Percentiles rank a stretch among this genome's conserved stretches.
These are phyloP conservation scores for Chrysolina oricalcia DNA, from an alignment of 2,888 invertebrate species.

Conservation along the genomic window DNA sequence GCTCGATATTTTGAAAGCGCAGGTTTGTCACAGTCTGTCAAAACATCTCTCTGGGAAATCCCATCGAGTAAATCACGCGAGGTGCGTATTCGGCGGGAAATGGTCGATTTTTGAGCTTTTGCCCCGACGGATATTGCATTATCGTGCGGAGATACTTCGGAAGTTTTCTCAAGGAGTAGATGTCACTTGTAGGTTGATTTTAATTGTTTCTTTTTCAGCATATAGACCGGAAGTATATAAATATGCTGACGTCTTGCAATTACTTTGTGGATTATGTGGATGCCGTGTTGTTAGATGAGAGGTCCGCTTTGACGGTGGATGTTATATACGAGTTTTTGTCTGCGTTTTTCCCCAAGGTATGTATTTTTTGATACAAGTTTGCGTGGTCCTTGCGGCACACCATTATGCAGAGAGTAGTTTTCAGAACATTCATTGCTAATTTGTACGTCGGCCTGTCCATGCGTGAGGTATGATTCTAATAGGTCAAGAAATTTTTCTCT, in stretches of 20 bases:
- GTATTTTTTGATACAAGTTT: conserved; percentile 37
- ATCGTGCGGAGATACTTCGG: not conserved
- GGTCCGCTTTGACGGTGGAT: conserved; percentile 87
- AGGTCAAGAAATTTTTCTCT: too few species aligned
- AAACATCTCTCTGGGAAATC: not conserved
- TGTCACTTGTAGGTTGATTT: conserved; percentile 7
- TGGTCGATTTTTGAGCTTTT: not conserved
- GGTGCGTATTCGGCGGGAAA: not conserved
- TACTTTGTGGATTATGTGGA: conserved; percentile 93
- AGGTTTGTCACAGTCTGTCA: conserved; percentile 71
- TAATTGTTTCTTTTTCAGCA: conserved; percentile 73
- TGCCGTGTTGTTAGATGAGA: conserved; percentile 90
- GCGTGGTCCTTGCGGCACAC: not conserved
- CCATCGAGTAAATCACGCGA: not conserved
- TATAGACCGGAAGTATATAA: conserved; percentile 86
- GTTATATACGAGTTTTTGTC: conserved; percentile 91
- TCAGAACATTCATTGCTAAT: too few species aligned
- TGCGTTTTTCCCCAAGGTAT: conserved; percentile 91
- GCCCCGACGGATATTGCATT: not conserved
- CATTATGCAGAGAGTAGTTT: too few species aligned
- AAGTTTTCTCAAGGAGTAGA: not conserved
- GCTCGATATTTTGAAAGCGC: conserved; percentile 89
- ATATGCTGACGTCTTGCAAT: conserved; percentile 86
- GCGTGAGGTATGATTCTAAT: too few species aligned
- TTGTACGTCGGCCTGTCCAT: too few species aligned